These are phyloP conservation scores for Drosophila hawaiiensis DNA, from an alignment of 2,888 invertebrate genomes.

Conservation along the genomic window DNA sequence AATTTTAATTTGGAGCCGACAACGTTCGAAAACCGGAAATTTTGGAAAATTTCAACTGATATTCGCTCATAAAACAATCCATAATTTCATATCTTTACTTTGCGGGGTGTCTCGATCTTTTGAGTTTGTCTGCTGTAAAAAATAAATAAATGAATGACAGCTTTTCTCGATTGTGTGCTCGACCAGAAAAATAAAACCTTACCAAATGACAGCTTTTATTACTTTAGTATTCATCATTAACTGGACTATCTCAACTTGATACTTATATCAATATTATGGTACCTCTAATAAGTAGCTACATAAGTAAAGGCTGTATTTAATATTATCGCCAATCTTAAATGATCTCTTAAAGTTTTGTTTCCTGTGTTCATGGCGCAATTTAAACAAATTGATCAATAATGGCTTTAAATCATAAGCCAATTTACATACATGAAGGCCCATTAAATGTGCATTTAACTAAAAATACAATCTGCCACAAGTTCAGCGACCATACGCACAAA, in stretches of 20 bases:
- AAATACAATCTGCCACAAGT: slow-evolving; percentile 56
- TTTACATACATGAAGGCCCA: slow-evolving; percentile 21
- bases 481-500: slow-evolving; percentile 58
- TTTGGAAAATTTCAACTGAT: slow-evolving; percentile 1
- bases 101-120: not conserved
- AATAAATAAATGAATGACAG: not conserved
- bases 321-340: slow-evolving; percentile 1
- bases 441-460: slow-evolving; percentile 55
- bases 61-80: slow-evolving; percentile 6
- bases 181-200: not conserved
- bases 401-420: slow-evolving; percentile 29
- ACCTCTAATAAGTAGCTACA: not conserved
- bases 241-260: not conserved
- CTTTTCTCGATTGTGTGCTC: not conserved
- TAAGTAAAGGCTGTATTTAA: not conserved
- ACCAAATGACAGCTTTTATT: not conserved
- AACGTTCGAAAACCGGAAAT: slow-evolving; percentile 6
- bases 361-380: slow-evolving; percentile 14
- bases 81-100: slow-evolving; percentile 5
- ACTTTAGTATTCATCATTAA: not conserved
- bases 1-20: not conserved
- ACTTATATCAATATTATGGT: not conserved
- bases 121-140: slow-evolving; percentile 4
- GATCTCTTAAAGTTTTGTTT: slow-evolving; percentile 20
- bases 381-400: slow-evolving; percentile 25